A percentile compares a stretch with the other conserved stretches of the same genome.
Conservation (phyloP, 2,797 vertebrate species). For the Sibirionetta formosa region DNA sequence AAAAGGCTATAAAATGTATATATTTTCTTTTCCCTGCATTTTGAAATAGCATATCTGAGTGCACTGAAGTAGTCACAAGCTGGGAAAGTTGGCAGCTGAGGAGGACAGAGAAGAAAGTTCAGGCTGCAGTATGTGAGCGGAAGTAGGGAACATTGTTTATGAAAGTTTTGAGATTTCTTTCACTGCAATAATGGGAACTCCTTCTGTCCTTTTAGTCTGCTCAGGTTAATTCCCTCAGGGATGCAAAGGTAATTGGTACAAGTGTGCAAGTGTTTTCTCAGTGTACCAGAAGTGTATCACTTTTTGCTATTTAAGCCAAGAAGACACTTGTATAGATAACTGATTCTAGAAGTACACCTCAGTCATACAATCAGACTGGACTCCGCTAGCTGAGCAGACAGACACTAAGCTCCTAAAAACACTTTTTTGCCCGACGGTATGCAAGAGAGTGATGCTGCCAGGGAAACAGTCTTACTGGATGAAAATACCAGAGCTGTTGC, state of each 20-base stretch:
- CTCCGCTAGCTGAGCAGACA: not conserved
- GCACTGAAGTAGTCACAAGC: not conserved
- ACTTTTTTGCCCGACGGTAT: not conserved
- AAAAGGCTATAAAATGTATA: not conserved
- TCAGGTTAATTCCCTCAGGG: not conserved
- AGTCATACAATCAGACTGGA: not conserved
- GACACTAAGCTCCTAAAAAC: not conserved
- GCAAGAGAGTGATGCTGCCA: not conserved
- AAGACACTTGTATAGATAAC: not conserved
- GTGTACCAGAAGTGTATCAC: not conserved
- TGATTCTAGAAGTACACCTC: not conserved
- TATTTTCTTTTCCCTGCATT: not conserved
- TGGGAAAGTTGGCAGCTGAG: not conserved
- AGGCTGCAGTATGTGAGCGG: not conserved
- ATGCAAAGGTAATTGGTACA: not conserved
- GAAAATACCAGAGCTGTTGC: constrained; percentile 50
- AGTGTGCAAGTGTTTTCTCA: not conserved
- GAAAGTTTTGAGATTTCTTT: constrained; percentile 36
- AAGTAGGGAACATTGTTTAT: not conserved
- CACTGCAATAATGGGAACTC: not conserved
- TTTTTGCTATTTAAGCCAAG: not conserved
- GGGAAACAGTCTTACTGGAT: constrained; percentile 8
- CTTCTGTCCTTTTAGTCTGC: not conserved
- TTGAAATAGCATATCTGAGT: not conserved
- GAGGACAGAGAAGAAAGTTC: not conserved